Percentiles rank a stretch among this genome's conserved stretches.
phyloP scores from a whole-genome alignment of 2,113 vertebrate species.

The Pyxicephalus adspersus region DNA sequence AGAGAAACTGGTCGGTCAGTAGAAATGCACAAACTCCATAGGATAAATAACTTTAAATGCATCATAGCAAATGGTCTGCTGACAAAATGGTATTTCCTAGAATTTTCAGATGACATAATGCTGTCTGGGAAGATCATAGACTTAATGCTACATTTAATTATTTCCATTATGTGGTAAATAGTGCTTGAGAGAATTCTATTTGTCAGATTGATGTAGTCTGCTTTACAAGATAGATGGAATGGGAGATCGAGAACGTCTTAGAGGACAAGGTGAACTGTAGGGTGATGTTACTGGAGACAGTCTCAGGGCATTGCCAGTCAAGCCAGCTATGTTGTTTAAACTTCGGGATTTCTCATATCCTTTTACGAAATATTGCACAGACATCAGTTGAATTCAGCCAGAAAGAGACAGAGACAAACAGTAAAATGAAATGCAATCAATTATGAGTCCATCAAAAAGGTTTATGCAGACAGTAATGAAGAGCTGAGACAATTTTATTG shows the following conservation, averaged over 20 bases:
- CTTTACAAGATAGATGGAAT: constrained; percentile 93
- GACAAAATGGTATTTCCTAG: constrained; percentile 66
- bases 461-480: constrained; percentile 64
- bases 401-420: constrained; percentile 84
- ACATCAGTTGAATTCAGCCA: constrained; percentile 83
- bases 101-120: constrained; percentile 70
- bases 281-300: constrained; percentile 93
- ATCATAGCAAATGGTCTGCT: constrained; percentile 67
- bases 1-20: constrained; percentile 66
- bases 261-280: constrained; percentile 91
- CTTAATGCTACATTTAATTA: constrained; percentile 71
- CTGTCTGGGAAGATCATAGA: constrained; percentile 64
- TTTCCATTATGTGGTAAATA: constrained; percentile 67
- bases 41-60: constrained; percentile 68
- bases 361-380: constrained; percentile 88
- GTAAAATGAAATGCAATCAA: constrained; percentile 74
- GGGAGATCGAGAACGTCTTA: constrained; percentile 89
- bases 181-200: constrained; percentile 66
- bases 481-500: constrained; percentile 59
- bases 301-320: constrained; percentile 88
- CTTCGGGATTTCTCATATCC: constrained; percentile 95
- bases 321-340: constrained; percentile 94
- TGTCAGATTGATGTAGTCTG: constrained; percentile 69
- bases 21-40: constrained; percentile 66
- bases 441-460: constrained; percentile 62